Evolutionary conservation across 2,888 invertebrate genomes (phyloP).

Genomic region (Synanthedon vespiformis): DNA sequence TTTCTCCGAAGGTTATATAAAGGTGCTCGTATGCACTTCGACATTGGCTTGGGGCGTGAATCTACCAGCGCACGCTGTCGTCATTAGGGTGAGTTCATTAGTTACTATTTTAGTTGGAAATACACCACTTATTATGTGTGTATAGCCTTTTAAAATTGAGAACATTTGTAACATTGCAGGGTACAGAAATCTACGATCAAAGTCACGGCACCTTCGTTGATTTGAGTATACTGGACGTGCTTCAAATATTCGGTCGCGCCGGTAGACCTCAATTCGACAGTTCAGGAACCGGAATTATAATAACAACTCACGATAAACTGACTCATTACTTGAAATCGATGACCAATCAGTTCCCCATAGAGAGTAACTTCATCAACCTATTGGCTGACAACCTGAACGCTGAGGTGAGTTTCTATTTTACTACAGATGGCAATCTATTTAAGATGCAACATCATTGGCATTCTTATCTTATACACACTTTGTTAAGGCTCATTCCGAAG

Average conservation of each 20-base stretch:
- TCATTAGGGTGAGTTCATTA: constrained; percentile 79
- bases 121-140: no score
- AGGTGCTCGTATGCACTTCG: constrained; percentile 94
- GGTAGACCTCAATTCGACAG: constrained; percentile 98
- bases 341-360: constrained; percentile 97
- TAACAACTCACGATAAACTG: constrained; percentile 92
- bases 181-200: constrained; percentile 97
- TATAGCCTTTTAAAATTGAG: no score
- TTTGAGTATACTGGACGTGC: constrained; percentile 95
- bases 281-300: constrained; percentile 94
- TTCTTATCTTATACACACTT: background rate
- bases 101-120: background rate
- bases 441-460: background rate
- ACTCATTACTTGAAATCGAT: constrained; percentile 93
- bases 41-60: constrained; percentile 99
- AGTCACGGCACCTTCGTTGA: constrained; percentile 95
- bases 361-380: constrained; percentile 93
- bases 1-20: constrained; percentile 88
- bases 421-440: background rate
- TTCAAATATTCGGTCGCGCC: constrained; percentile 98
- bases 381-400: constrained; percentile 98
- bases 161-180: constrained; percentile 60
- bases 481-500: no score
- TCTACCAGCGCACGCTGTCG: constrained; percentile 97
- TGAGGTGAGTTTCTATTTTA: constrained; percentile 72